Evolutionary conservation across 2,797 vertebrate genomes (phyloP).

Genomic region (Cossypha polioptera): DNA sequence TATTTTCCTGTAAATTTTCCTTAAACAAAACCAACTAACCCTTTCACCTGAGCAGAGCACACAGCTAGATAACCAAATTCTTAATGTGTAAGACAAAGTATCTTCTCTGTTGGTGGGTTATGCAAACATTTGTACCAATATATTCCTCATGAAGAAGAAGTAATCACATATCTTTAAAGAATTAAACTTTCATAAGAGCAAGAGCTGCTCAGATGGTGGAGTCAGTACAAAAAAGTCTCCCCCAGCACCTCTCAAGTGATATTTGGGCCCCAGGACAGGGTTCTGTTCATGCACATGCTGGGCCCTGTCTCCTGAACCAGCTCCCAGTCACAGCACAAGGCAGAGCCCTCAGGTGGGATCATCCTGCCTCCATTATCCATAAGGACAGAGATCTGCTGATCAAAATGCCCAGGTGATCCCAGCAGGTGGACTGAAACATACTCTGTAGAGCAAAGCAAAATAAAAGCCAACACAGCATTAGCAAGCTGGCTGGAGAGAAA

Average conservation of each 20-base stretch:
- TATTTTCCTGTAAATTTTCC: neutral
- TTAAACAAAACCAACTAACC: neutral
- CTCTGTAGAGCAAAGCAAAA: neutral
- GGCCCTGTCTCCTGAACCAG: neutral
- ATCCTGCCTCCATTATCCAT: accelerated
- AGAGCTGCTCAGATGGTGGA: neutral
- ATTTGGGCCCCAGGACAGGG: neutral
- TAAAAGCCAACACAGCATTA: neutral
- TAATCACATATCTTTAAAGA: neutral
- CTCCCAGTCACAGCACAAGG: neutral
- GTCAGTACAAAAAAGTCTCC: neutral
- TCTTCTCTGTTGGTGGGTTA: neutral
- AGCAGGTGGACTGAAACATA: neutral
- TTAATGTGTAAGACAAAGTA: neutral
- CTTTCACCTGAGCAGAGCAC: neutral
- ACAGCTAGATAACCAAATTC: neutral
- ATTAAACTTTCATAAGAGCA: neutral
- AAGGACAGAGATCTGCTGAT: neutral
- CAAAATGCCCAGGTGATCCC: neutral
- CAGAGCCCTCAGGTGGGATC: neutral
- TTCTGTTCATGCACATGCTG: neutral
- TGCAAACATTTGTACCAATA: neutral
- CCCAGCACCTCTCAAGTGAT: neutral
- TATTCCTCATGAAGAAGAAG: accelerated
- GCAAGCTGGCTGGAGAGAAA: neutral